Base-by-base conservation (phyloP, 2,888 invertebrate genomes). In the Branchipolynoe longqiensis region DNA sequence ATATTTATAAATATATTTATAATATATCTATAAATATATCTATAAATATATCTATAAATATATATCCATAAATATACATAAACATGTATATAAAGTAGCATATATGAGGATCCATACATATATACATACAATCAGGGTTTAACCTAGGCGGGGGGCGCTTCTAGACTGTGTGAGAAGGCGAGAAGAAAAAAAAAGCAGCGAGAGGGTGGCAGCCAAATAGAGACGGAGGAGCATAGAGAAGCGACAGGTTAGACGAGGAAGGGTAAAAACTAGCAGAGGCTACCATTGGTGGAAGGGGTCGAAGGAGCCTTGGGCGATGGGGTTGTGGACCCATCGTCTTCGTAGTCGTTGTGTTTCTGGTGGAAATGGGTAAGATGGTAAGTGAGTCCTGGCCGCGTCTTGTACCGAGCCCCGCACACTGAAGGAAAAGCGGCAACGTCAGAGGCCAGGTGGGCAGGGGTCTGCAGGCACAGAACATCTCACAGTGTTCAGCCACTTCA, bases 381-480 rank as follows among this genome's bases (percentile, higher is more conserved):
- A 91, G 97, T 97, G 93, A 98, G 96, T 90, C 98, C 98, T 90
- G 98, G 98, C 90, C 98, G 96, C 89, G 98, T 98, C 96, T 98
- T 98, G 96, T 98, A 98, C 93, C 98, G 96, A 92, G 97, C 97
- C 94, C 97, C 97, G 95, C 98, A 98, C 94, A 97, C 97, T 97
- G 96, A 94, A n/a, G n/a, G 95, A 94, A 64, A 78, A 56, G 58
- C 62, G 54, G 48, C 38, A 31, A 48, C 38, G 31, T 59, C 38
- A 59, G 25, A 40, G 59, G 36, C 38, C 38, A 38, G 36, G 2
- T 69, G 18, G 1, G 28, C 25, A 31, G 28, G 62, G 12, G 62
- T 12, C 62, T 28, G 31, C 18, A 6, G 31, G 4, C 62, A 25
- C 25, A 62, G 31, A 62, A 12, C n/a, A 14, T 3, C 31, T 18